Base-by-base conservation (phyloP, 2,113 vertebrate genomes). In the Carassius carassius region DNA sequence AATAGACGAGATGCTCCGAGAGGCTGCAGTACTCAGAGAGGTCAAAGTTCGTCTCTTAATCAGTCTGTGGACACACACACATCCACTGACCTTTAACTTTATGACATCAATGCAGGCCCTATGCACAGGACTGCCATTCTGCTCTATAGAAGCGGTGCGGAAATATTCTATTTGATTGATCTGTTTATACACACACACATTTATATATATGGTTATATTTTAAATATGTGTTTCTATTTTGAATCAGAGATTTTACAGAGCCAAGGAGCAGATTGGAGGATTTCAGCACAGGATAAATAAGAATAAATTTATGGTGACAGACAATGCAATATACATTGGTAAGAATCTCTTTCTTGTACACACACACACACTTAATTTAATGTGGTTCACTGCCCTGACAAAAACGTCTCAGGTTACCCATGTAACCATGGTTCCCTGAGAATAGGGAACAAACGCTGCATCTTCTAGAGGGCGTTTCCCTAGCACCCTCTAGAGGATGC, bases 241-340 rank as follows among this genome's bases (percentile, higher is more conserved):
- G 92, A 87, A 93, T 79, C 90, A 99, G 98, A 99, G 95, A 92
- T 97, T 98, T 92, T 99, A 98, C 91, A 96, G 93, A 87, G 90
- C 95, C 51, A 96, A 96, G 89, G 95, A 95, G 82, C 95, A 95
- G 88, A 94, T 92, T 86, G 95, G 96, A 72, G 90, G 94, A 85
- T 95, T 94, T 23, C 85, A 95, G 78, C 94, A 95, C 56, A 96
- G 94, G 60, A 85, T 99, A 89, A 98, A 98, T 88, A 95, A 97
- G 85, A 99, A 99, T 93, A 97, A 97, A 91, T 99, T 97, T 13
- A 97, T 99, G 95, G 97, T 99, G 90, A 98, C 98, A 5, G 98
- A 99, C n/a, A 94, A 91, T 87, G 95, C 96, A 2, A 93, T 96
- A 16, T 99, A 98, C 72, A 95, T 99, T 78, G 97, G 98, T 99